These are phyloP conservation scores for Eurytoma adleriae DNA, from an alignment of 2,888 invertebrate species.

Conservation along the genomic window DNA sequence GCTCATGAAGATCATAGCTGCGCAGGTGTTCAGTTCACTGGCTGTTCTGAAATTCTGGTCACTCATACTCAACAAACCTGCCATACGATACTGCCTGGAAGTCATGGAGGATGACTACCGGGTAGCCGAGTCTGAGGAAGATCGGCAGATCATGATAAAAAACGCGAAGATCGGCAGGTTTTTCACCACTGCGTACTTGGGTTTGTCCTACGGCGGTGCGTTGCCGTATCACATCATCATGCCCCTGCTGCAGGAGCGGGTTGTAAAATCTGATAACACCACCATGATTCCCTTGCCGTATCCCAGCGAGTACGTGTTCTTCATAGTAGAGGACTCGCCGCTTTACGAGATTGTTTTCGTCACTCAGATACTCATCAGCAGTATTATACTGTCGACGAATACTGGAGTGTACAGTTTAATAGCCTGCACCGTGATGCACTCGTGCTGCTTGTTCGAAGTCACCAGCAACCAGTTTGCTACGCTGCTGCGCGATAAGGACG, in stretches of 20 bases:
- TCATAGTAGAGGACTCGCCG: slow-evolving; percentile 62
- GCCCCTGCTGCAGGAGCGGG: slow-evolving; percentile 63
- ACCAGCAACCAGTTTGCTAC: slow-evolving; percentile 59
- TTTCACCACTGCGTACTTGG: slow-evolving; percentile 67
- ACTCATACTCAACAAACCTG: slow-evolving; percentile 66
- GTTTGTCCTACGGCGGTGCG: slow-evolving; percentile 69
- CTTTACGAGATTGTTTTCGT: slow-evolving; percentile 65
- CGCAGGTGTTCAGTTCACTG: slow-evolving; percentile 68
- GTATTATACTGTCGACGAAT: slow-evolving; percentile 65
- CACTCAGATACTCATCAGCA: slow-evolving; percentile 65
- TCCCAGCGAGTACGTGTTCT: slow-evolving; percentile 66
- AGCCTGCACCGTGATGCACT: slow-evolving; percentile 65
- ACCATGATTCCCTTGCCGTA: slow-evolving; percentile 67
- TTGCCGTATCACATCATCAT: slow-evolving; percentile 71
- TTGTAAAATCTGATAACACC: slow-evolving; percentile 62
- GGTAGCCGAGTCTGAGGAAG: slow-evolving; percentile 64
- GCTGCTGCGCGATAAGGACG: slow-evolving; percentile 5
- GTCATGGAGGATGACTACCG: slow-evolving; percentile 67
- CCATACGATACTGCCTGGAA: slow-evolving; percentile 64
- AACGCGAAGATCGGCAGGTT: slow-evolving; percentile 68
- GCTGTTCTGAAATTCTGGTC: slow-evolving; percentile 71
- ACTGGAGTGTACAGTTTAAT: slow-evolving; percentile 67
- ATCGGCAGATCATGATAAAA: slow-evolving; percentile 66
- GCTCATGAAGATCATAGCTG: slow-evolving; percentile 69
- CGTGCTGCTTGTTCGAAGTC: slow-evolving; percentile 65